These are phyloP conservation scores for Pollenia labialis DNA, from an alignment of 2,888 invertebrate species.

Conservation along the genomic window DNA sequence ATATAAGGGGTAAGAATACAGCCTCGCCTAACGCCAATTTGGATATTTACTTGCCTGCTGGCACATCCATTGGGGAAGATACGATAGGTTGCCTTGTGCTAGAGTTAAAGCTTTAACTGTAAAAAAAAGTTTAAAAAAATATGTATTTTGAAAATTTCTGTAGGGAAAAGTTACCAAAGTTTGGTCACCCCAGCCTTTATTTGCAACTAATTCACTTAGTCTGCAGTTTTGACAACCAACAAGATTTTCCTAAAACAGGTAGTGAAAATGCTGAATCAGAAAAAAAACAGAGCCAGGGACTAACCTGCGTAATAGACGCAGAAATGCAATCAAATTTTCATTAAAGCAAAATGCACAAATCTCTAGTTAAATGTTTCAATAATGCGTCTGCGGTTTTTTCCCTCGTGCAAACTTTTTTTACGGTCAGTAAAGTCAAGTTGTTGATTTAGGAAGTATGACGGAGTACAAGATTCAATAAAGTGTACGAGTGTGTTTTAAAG, in stretches of 20 bases:
- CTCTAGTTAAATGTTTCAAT: slow-evolving; percentile 51
- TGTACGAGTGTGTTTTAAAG: neutral
- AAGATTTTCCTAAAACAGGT: slow-evolving; percentile 53
- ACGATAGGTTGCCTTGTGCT: too few relatives aligned
- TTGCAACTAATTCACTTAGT: slow-evolving; percentile 7
- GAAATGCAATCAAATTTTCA: slow-evolving; percentile 69
- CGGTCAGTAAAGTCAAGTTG: slow-evolving; percentile 49
- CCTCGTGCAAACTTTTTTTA: neutral
- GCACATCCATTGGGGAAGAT: too few relatives aligned
- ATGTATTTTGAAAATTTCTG: neutral
- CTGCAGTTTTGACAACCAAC: slow-evolving; percentile 31
- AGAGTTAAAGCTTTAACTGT: too few relatives aligned
- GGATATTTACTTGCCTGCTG: too few relatives aligned
- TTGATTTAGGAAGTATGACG: slow-evolving; percentile 50
- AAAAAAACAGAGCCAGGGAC: neutral
- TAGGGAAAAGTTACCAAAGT: neutral
- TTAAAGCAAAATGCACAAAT: slow-evolving; percentile 57
- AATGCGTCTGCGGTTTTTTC: slow-evolving; percentile 64
- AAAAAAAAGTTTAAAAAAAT: too few relatives aligned
- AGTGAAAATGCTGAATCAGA: slow-evolving; percentile 18
- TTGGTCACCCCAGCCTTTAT: slow-evolving; percentile 35
- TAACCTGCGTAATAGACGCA: slow-evolving; percentile 62
- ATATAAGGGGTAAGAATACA: too few relatives aligned
- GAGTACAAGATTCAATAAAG: neutral
- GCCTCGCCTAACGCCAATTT: too few relatives aligned